Percentiles rank a stretch among this genome's conserved stretches.
These are phyloP conservation scores for Sisyra nigra DNA, from an alignment of 2,888 invertebrate species.

Conservation along the genomic window DNA sequence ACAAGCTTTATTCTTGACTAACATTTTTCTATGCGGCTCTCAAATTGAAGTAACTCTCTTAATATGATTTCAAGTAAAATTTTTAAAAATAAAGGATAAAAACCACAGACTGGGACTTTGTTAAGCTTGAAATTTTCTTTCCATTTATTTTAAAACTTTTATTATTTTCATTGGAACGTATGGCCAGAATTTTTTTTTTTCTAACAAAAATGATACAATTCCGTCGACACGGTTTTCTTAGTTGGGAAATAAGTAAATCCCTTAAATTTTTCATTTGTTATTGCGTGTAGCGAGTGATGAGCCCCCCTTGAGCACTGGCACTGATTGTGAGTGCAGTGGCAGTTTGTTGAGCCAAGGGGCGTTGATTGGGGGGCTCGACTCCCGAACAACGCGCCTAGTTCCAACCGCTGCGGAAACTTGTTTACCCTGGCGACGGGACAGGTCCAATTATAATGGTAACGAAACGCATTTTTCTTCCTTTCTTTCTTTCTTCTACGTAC, in stretches of 20 bases:
- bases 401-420: slow-evolving; percentile 66
- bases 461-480: background rate
- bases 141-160: background rate
- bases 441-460: slow-evolving; percentile 58
- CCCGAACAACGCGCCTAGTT: slow-evolving; percentile 26
- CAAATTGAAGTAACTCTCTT: no score
- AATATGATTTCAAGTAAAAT: no score
- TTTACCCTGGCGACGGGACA: slow-evolving; percentile 72
- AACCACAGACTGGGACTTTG: background rate
- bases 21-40: background rate
- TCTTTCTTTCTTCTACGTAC: no score
- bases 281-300: slow-evolving; percentile 22
- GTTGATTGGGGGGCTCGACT: slow-evolving; percentile 21
- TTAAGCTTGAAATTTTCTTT: background rate
- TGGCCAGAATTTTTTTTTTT: background rate
- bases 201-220: no score
- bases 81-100: background rate
- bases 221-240: no score
- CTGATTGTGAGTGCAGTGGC: slow-evolving; percentile 25
- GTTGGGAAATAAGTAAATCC: no score
- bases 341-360: slow-evolving; percentile 23
- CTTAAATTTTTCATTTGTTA: background rate
- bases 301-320: slow-evolving; percentile 21
- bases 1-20: background rate
- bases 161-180: background rate